Conservation (phyloP, 2,888 invertebrate species). For the Thereva nobilitata region DNA sequence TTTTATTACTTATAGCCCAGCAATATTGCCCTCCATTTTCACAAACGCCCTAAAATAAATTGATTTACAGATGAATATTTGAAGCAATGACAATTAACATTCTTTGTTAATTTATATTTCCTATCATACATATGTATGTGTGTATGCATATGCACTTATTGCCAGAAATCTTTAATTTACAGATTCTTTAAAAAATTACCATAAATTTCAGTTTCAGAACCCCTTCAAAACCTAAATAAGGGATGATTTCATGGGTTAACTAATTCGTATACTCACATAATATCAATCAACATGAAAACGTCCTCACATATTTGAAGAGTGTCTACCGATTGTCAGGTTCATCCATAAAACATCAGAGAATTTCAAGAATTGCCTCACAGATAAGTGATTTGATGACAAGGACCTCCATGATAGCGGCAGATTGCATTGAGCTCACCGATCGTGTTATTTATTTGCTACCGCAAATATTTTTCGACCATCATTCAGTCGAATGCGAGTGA, state of each 20-base stretch:
- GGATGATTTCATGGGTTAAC: background rate
- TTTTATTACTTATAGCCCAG: no score
- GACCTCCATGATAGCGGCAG: constrained; percentile 53
- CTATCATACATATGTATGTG: no score
- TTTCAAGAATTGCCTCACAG: constrained; percentile 19
- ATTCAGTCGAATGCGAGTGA: constrained; percentile 39
- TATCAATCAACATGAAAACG: constrained; percentile 2
- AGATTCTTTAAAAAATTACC: no score
- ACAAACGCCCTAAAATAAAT: no score
- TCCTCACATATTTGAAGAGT: constrained; percentile 27
- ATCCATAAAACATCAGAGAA: constrained; percentile 44
- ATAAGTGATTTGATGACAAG: constrained; percentile 50
- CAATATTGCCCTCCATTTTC: no score
- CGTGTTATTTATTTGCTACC: constrained; percentile 37
- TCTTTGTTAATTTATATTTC: no score
- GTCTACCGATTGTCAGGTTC: constrained; percentile 41
- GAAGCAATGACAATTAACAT: no score
- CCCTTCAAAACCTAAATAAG: no score
- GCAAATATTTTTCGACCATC: constrained; percentile 37
- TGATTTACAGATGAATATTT: no score
- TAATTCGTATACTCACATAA: constrained; percentile 25
- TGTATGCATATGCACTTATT: no score
- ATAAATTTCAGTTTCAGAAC: no score
- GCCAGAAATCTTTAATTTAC: no score
- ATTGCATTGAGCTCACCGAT: constrained; percentile 33